Base-by-base conservation (phyloP, 2,888 invertebrate genomes). In the Drosophila subsilvestris region DNA sequence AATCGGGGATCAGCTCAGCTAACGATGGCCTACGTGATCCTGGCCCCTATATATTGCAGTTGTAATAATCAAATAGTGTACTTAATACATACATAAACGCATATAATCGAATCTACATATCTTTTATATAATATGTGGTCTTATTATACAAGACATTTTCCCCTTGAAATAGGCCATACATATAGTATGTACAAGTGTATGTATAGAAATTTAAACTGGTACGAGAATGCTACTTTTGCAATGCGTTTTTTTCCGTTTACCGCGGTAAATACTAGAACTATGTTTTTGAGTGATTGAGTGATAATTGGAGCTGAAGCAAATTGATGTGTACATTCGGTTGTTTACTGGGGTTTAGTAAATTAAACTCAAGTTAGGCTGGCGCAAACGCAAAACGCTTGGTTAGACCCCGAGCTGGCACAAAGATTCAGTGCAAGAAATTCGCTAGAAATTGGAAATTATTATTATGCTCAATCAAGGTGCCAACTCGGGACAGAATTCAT, bases 1-100 rank as follows among this genome's bases (percentile, higher is more conserved):
- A 98, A 94, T 98, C 98, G 92, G 98, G 98, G 93, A 98, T 98
- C 94, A 98, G 94, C 94, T 98, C 98, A 91, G 97, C 97, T 93
- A 98, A 94, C 91, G 97, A 97, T 92, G 95, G 96, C 94, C 97
- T 95, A 94, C 97, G 95, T 89, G 94, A 93, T 92, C 93, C 92
- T 92, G 91, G 90, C 63, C 90, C 86, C 92, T 65, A 67, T 65
- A 67, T 53, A 75, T 65, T 53, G 56, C 12, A 22, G 20, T 49
- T 56, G 17, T 42, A 56, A 47, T 48, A 42, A 45, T 55, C 27
- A 53, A 42, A 42, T 37, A 12, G 32, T 29, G 27, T 43, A 32
- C 5, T 22, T 57, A 47, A 47, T 22, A 45, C 42, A 25, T 22
- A 22, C 22, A 22, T n/a, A n/a, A n/a, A n/a, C n/a, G n/a, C n/a